These are phyloP conservation scores for Rhagonycha lutea DNA, from an alignment of 2,888 invertebrate genomes.

Conservation along the genomic window DNA sequence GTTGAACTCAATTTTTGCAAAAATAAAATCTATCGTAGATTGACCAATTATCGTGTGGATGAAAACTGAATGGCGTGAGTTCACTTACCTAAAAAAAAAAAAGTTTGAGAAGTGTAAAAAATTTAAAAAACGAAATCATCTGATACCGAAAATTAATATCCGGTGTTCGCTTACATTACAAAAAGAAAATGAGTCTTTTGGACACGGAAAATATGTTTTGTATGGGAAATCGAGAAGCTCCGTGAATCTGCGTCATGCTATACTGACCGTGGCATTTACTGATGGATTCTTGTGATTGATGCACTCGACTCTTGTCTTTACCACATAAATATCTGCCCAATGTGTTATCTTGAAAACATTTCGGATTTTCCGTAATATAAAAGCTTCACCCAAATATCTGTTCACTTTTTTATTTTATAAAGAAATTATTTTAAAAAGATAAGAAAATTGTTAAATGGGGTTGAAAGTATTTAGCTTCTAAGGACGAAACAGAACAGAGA, in stretches of 20 bases:
- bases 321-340: conserved; percentile 8
- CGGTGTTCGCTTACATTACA: neutral
- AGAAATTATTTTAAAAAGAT: conserved; percentile 13
- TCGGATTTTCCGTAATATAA: neutral
- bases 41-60: neutral
- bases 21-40: neutral
- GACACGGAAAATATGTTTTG: conserved; percentile 5
- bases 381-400: neutral
- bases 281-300: conserved; percentile 18
- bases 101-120: neutral
- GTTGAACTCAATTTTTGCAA: neutral
- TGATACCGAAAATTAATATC: neutral
- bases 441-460: conserved; percentile 26
- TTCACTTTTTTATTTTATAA: conserved; percentile 9
- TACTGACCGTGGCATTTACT: conserved; percentile 10
- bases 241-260: conserved; percentile 6
- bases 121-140: neutral
- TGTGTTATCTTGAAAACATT: neutral
- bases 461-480: conserved; percentile 17
- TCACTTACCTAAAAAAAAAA: neutral
- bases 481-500: conserved; percentile 16
- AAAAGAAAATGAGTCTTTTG: neutral
- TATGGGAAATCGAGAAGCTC: conserved; percentile 10
- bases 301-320: conserved; percentile 7
- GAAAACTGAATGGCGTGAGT: neutral